A percentile compares a stretch with the other conserved stretches of the same genome.
These are phyloP conservation scores for Chirona hameri DNA, from an alignment of 2,888 invertebrate genomes.

Conservation along the genomic window DNA sequence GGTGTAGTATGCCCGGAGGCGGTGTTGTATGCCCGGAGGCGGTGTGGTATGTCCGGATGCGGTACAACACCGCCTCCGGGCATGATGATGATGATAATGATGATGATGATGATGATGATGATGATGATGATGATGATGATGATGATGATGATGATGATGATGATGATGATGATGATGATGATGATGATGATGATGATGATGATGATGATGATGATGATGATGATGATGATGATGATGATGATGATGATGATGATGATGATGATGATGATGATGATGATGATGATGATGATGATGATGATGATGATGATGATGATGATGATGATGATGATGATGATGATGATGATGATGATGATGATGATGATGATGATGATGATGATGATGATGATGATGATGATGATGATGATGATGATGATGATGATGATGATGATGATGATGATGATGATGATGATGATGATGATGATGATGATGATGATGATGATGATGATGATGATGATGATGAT, in stretches of 20 bases:
- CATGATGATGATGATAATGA: slow-evolving; percentile 22
- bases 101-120: slow-evolving; percentile 22
- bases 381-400: slow-evolving; percentile 22
- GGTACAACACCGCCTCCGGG: no score
- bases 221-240: slow-evolving; percentile 22
- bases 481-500: slow-evolving; percentile 22
- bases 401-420: slow-evolving; percentile 22
- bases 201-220: slow-evolving; percentile 22
- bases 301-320: slow-evolving; percentile 22
- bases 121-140: slow-evolving; percentile 22
- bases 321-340: slow-evolving; percentile 22
- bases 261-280: slow-evolving; percentile 22
- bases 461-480: slow-evolving; percentile 22
- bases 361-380: slow-evolving; percentile 22
- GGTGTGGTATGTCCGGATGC: not conserved
- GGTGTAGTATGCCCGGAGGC: no score
- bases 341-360: slow-evolving; percentile 22
- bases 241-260: slow-evolving; percentile 22
- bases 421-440: slow-evolving; percentile 22
- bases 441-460: slow-evolving; percentile 10
- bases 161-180: slow-evolving; percentile 22
- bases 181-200: slow-evolving; percentile 22
- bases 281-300: slow-evolving; percentile 22
- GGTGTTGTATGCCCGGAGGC: no score
- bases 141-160: slow-evolving; percentile 22